A percentile compares a stretch with the other conserved stretches of the same genome.
phyloP scores from a whole-genome alignment of 2,888 invertebrate species.

The Linyphia triangularis region DNA sequence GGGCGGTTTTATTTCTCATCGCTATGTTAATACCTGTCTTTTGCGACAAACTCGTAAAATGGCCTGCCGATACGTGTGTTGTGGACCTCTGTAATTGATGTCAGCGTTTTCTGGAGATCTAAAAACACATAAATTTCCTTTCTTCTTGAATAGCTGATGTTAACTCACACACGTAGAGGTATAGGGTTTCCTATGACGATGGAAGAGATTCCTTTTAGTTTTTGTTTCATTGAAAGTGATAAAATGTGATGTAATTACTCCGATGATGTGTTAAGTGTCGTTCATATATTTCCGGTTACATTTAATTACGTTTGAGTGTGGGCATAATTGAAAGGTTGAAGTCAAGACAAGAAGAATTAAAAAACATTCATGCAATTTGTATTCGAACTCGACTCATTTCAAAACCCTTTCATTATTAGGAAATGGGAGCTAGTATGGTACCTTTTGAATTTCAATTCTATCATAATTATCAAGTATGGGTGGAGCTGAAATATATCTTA shows the following conservation, averaged over 20 bases:
- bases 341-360: too few relatives aligned
- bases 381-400: too few relatives aligned
- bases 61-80: constrained; percentile 11
- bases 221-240: not conserved
- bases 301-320: not conserved
- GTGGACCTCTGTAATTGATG: not conserved
- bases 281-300: not conserved
- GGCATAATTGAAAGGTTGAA: not conserved
- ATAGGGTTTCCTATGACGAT: not conserved
- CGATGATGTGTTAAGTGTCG: not conserved
- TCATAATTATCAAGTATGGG: too few relatives aligned
- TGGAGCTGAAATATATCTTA: too few relatives aligned
- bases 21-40: not conserved
- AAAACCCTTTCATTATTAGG: too few relatives aligned
- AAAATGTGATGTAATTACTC: not conserved
- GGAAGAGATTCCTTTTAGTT: not conserved
- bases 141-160: not conserved
- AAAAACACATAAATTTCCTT: not conserved
- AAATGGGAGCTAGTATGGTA: too few relatives aligned
- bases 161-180: not conserved
- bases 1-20: constrained; percentile 14
- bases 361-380: too few relatives aligned
- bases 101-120: not conserved
- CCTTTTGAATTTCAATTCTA: too few relatives aligned
- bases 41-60: constrained; percentile 6